Conservation (phyloP, 2,797 vertebrate species). For the Enteromius anoplus region DNA sequence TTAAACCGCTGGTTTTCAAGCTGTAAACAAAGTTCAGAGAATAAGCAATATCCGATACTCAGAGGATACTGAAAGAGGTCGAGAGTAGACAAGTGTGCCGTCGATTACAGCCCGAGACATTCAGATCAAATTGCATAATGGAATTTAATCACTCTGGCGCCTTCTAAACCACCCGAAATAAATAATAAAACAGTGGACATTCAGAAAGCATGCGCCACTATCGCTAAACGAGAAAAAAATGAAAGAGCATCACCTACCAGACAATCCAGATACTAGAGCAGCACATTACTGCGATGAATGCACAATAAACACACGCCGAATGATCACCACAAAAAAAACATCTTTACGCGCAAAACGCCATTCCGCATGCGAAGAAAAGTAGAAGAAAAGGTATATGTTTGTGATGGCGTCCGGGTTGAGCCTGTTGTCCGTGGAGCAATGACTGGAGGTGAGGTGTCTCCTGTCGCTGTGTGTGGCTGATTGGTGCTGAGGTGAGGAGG, state of each 20-base stretch:
- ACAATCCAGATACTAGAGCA: slow-evolving; percentile 88
- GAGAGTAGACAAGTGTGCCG: slow-evolving; percentile 64
- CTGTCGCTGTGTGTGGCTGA: slow-evolving; percentile 90
- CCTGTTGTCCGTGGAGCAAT: slow-evolving; percentile 33
- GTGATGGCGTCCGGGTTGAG: slow-evolving; percentile 31
- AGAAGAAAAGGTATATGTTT: slow-evolving; percentile 15
- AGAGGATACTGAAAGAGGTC: slow-evolving; percentile 63
- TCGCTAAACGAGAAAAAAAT: slow-evolving; percentile 63
- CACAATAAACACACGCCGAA: slow-evolving; percentile 62
- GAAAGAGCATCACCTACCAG: slow-evolving; percentile 86
- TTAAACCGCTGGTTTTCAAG: slow-evolving; percentile 80
- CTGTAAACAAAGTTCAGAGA: slow-evolving; percentile 86
- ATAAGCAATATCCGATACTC: slow-evolving; percentile 81
- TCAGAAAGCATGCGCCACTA: slow-evolving; percentile 65
- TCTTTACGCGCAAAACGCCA: slow-evolving; percentile 57
- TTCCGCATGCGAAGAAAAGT: slow-evolving; percentile 36
- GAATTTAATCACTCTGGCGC: slow-evolving; percentile 78
- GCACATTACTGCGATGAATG: slow-evolving; percentile 81
- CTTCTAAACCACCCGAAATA: slow-evolving; percentile 64
- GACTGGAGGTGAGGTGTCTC: slow-evolving; percentile 77
- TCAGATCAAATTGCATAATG: slow-evolving; percentile 91
- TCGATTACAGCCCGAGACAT: slow-evolving; percentile 76
- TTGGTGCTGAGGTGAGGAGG: slow-evolving; percentile 92
- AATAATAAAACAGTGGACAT: slow-evolving; percentile 57
- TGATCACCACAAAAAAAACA: slow-evolving; percentile 79